Evolutionary conservation across 2,113 vertebrate species (phyloP).

Genomic region (Paramisgurnus dabryanus): DNA sequence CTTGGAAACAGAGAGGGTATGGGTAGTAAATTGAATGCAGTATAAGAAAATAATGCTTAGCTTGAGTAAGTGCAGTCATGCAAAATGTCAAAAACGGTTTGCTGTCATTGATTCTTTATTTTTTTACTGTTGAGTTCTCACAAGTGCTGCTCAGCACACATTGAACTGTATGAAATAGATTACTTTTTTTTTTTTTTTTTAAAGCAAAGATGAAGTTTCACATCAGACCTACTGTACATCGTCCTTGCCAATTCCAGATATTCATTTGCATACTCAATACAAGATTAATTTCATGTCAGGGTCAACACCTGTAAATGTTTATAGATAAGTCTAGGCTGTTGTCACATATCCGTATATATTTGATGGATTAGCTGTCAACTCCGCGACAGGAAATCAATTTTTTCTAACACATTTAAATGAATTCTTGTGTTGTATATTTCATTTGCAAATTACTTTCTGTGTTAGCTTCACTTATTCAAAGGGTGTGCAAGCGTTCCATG

Average conservation of each 20-base stretch:
- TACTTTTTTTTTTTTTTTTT: no score
- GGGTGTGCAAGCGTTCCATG: not conserved
- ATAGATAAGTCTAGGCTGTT: not conserved
- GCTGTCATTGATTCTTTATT: constrained; percentile 6
- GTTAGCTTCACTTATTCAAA: not conserved
- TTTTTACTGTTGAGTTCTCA: constrained; percentile 15
- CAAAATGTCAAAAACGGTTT: constrained; percentile 31
- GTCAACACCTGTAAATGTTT: constrained; percentile 12
- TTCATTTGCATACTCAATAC: not conserved
- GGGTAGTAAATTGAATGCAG: constrained; percentile 29
- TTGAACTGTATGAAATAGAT: not conserved
- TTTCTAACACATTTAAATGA: not conserved
- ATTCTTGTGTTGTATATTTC: not conserved
- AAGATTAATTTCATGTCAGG: not conserved
- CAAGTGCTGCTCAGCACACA: not conserved
- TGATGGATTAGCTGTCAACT: not conserved
- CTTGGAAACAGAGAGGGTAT: not conserved
- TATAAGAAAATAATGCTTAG: constrained; percentile 6
- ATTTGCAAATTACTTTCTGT: not conserved
- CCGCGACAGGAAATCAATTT: not conserved
- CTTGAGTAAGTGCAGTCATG: constrained; percentile 41
- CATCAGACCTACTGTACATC: not conserved
- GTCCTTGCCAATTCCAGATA: not conserved
- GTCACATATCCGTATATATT: constrained; percentile 9
- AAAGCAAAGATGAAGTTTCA: not conserved